phyloP scores from a whole-genome alignment of 2,113 vertebrate species.

The Propithecus coquereli region DNA sequence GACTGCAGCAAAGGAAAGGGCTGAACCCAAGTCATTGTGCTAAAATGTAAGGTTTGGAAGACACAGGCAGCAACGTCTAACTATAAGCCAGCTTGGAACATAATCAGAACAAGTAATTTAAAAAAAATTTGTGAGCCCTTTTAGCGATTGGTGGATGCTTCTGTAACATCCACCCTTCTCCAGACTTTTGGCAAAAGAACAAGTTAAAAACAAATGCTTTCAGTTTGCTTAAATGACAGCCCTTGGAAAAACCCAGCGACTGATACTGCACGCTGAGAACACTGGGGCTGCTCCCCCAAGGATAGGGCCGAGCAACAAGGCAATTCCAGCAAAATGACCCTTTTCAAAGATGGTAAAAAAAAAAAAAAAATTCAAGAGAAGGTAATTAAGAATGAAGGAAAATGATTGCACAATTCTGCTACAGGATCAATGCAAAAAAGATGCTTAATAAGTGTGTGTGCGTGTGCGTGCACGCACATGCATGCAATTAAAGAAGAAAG shows the following conservation, averaged over 20 bases:
- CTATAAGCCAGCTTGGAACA: constrained; percentile 59
- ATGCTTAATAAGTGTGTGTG: neutral
- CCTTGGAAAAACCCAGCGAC: constrained; percentile 25
- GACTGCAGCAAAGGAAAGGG: constrained; percentile 12
- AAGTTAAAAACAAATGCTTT: constrained; percentile 70
- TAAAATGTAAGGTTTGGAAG: constrained; percentile 61
- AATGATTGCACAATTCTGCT: fast-evolving
- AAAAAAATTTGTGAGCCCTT: constrained; percentile 55
- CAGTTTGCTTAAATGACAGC: constrained; percentile 57
- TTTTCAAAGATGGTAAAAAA: neutral
- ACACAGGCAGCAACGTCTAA: neutral
- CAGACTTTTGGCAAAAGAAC: constrained; percentile 55
- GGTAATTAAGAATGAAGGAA: constrained; percentile 2
- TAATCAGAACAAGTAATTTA: constrained; percentile 47
- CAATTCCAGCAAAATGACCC: neutral
- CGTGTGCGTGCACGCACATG: no score
- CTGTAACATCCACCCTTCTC: constrained; percentile 61
- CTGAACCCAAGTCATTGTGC: constrained; percentile 13
- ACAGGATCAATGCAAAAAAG: neutral
- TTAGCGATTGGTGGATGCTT: constrained; percentile 48
- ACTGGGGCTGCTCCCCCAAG: neutral
- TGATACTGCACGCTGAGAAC: neutral
- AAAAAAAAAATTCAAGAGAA: neutral
- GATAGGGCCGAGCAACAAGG: neutral
- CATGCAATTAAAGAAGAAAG: neutral